Conservation (phyloP, 2,888 invertebrate species). For the Pheosia gnoma region DNA sequence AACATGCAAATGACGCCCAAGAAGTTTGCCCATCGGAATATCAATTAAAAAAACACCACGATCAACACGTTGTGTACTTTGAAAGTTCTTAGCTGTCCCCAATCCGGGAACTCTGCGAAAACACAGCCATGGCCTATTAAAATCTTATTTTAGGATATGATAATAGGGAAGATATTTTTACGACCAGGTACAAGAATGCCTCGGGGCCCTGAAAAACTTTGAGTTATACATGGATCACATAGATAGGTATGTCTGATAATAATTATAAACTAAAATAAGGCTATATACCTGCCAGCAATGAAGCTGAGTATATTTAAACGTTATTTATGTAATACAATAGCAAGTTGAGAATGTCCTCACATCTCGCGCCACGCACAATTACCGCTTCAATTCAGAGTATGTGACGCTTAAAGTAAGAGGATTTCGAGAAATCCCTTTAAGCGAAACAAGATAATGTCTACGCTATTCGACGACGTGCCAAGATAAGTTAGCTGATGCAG, state of each 20-base stretch:
- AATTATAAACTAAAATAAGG: no score
- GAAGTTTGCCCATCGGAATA: constrained; percentile 18
- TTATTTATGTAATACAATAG: background rate
- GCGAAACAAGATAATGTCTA: background rate
- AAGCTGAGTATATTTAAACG: background rate
- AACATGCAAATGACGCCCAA: constrained; percentile 28
- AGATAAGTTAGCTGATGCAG: no score
- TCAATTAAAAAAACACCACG: constrained; percentile 29
- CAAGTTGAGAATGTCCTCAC: background rate
- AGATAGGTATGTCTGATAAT: no score
- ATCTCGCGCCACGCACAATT: background rate
- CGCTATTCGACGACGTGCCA: no score
- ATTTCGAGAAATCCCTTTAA: background rate
- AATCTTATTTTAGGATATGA: constrained; percentile 5
- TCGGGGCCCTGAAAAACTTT: no score
- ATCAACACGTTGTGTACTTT: constrained; percentile 17
- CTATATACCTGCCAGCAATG: background rate
- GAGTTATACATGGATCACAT: no score
- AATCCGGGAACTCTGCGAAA: constrained; percentile 13
- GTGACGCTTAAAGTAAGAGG: background rate
- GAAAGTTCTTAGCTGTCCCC: constrained; percentile 10
- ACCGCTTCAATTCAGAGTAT: background rate
- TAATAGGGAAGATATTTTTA: background rate
- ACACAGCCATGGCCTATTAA: constrained; percentile 5
- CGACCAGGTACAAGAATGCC: no score